A percentile compares a stretch with the other conserved stretches of the same genome.
phyloP scores from a whole-genome alignment of 2,888 invertebrate species.

The Lumbricus terrestris region DNA sequence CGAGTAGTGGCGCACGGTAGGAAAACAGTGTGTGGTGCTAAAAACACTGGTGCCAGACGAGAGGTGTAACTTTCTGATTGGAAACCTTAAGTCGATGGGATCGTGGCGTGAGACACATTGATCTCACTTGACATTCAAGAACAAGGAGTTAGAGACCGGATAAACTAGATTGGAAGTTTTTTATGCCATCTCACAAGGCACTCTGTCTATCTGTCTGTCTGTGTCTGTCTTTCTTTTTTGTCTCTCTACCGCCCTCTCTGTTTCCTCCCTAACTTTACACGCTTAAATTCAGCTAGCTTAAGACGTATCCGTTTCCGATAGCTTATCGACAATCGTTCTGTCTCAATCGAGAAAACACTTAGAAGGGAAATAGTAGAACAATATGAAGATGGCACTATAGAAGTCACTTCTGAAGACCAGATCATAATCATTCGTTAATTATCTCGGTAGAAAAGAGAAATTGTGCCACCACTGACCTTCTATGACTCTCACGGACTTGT shows the following conservation, averaged over 20 bases:
- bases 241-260: neutral
- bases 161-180: neutral
- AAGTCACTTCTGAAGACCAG: too few relatives aligned
- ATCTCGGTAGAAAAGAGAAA: neutral
- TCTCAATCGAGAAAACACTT: too few relatives aligned
- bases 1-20: neutral
- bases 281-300: too few relatives aligned
- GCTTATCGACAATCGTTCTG: too few relatives aligned
- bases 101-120: neutral
- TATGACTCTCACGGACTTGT: constrained; percentile 47
- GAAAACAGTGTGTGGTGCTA: neutral
- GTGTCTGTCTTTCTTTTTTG: neutral
- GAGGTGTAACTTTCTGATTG: too few relatives aligned
- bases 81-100: neutral
- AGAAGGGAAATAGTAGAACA: too few relatives aligned
- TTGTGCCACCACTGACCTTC: constrained; percentile 43
- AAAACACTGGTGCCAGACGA: neutral
- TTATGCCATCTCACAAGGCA: neutral
- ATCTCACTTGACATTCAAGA: neutral
- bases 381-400: too few relatives aligned
- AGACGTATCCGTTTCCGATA: too few relatives aligned
- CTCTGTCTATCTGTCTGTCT: neutral
- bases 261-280: neutral
- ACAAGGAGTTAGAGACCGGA: neutral
- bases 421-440: too few relatives aligned